These are phyloP conservation scores for Pseudomyrmex concolor DNA, from an alignment of 1,140 invertebrate genomes.

Conservation along the genomic window DNA sequence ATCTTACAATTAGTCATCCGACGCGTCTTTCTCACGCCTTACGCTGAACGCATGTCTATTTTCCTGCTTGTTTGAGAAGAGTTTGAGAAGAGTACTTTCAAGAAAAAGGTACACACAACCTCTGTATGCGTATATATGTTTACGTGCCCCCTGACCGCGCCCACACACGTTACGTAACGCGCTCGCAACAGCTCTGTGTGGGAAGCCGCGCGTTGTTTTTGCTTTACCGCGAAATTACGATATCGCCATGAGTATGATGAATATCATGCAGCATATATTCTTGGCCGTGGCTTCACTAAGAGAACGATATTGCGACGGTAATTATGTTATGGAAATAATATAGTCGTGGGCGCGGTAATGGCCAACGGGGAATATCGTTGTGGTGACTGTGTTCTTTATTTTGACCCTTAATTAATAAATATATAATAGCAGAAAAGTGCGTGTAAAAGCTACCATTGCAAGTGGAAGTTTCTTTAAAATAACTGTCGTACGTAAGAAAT, in stretches of 20 bases:
- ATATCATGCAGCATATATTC: background rate
- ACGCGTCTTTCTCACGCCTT: conserved; percentile 66
- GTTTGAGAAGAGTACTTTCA: conserved; percentile 30
- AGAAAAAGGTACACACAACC: conserved; percentile 9
- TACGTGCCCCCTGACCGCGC: background rate
- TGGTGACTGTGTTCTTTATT: conserved; percentile 2
- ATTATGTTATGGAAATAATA: conserved; percentile 35
- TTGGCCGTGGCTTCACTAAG: background rate
- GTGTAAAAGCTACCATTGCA: background rate
- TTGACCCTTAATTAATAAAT: background rate
- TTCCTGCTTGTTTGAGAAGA: background rate
- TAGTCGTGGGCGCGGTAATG: conserved; percentile 8
- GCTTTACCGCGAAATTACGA: conserved; percentile 33
- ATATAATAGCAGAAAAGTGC: background rate
- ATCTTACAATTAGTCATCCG: conserved; percentile 52
- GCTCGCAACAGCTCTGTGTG: conserved; percentile 20
- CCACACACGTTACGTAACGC: conserved; percentile 51
- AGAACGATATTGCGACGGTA: conserved; percentile 17
- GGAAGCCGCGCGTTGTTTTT: conserved; percentile 42
- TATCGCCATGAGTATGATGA: conserved; percentile 24
- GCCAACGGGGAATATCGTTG: conserved; percentile 18
- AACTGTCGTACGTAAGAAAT: too few relatives aligned
- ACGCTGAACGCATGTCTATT: background rate
- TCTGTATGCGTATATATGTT: too few relatives aligned
- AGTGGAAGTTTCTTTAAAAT: background rate